Evolutionary conservation across 2,888 invertebrate species (phyloP).

Genomic region (Macrophya annulata): DNA sequence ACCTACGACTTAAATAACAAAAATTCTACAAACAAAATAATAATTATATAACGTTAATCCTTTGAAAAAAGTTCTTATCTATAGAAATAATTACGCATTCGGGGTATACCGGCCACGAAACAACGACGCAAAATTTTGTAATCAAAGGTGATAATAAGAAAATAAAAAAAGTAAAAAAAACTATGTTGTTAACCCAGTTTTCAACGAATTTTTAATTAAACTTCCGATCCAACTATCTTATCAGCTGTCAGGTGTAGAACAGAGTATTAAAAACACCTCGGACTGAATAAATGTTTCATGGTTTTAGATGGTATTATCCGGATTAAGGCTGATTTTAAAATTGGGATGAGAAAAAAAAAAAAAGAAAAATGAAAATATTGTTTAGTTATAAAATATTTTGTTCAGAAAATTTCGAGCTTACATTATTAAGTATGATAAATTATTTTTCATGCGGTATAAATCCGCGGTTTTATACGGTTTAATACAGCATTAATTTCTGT

Average conservation of each 20-base stretch:
- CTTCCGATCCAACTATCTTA: constrained; percentile 22
- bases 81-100: not conserved
- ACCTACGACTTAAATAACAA: not conserved
- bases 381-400: not conserved
- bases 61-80: not conserved
- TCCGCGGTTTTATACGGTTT: not conserved
- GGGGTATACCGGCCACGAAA: not conserved
- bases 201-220: constrained; percentile 11
- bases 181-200: constrained; percentile 10
- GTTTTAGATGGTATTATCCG: not conserved
- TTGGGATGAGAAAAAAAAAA: not conserved
- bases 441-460: not conserved
- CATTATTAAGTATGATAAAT: not conserved
- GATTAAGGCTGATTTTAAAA: not conserved
- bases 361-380: too few species aligned
- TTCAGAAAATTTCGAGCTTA: not conserved
- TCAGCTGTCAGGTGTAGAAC: constrained; percentile 39
- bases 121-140: not conserved
- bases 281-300: constrained; percentile 1
- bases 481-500: too few species aligned
- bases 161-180: not conserved
- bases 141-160: not conserved
- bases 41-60: not conserved
- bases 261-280: constrained; percentile 25
- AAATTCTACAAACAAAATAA: not conserved